These are phyloP conservation scores for Catagonus wagneri DNA, from an alignment of 2,113 vertebrate species.

Conservation along the genomic window DNA sequence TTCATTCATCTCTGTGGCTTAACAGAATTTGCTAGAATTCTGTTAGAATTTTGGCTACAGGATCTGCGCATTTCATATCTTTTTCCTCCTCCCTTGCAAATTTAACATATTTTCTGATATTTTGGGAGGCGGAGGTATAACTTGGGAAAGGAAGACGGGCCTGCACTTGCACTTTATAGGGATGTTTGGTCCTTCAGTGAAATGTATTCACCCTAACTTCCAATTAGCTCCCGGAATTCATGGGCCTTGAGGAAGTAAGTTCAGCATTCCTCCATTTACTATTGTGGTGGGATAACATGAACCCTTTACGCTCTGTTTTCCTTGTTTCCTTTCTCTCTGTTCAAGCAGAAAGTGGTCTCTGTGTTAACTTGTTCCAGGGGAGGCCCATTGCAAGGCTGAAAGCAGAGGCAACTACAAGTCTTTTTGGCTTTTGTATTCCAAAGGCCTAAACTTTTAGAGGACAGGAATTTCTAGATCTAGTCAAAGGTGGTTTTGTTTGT, in stretches of 20 bases:
- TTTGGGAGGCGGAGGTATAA: constrained; percentile 13
- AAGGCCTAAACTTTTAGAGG: not conserved
- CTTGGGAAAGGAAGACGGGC: not conserved
- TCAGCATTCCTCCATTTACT: not conserved
- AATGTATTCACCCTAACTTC: not conserved
- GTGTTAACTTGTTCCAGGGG: not conserved
- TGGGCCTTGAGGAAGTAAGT: not conserved
- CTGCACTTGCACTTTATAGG: not conserved
- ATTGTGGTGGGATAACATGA: too few species aligned
- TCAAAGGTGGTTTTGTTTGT: not conserved
- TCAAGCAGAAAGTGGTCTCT: not conserved
- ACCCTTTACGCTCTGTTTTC: not conserved
- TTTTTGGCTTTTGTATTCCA: constrained; percentile 2
- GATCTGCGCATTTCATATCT: not conserved
- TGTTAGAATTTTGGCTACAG: not conserved
- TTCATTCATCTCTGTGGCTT: not conserved
- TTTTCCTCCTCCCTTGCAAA: not conserved
- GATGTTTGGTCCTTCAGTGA: not conserved
- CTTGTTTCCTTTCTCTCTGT: not conserved
- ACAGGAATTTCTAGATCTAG: constrained; percentile 21
- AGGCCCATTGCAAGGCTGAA: not conserved
- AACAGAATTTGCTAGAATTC: constrained; percentile 9
- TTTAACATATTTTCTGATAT: not conserved
- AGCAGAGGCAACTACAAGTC: not conserved
- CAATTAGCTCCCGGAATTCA: not conserved